Evolutionary conservation across 2,888 invertebrate species (phyloP), one percentile per base, ranked within the genome.

Genomic region (Habroteleia sp.): DNA sequence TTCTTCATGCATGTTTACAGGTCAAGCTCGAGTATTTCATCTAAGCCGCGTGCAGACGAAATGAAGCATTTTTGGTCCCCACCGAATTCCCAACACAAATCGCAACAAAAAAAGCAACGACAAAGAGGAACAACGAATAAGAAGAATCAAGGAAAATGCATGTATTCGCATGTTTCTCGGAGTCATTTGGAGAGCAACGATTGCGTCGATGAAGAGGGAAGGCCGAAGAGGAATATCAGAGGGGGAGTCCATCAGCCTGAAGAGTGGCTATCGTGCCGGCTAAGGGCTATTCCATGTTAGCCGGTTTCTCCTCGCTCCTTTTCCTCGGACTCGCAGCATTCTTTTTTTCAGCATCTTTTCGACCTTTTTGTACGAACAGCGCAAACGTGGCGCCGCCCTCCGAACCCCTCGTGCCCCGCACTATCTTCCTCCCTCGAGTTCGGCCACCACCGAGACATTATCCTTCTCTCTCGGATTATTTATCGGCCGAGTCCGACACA

Each of bases 281-380:
- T 87, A 87, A 87, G 87, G 87, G 87, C 86, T 86, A 87, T 87
- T 87, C 84, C 87, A 87, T 88, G 88, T 87, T 87, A 86, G 84
- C 83, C 83, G 83, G 81, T 85, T 85, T 85, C 84, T 75, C 80
- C 78, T 82, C 80, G 81, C 81, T 84, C 84, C 83, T 81, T 84
- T 82, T 80, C 76, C 76, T 77, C 76, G 69, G 77, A 76, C 75
- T 80, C 77, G 68, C 37, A 27, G 60, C 73, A 46, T 69, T 79
- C 68, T 54, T 74, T 78, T 76, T 77, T 76, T 68, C 54, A 42
- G 75, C 65, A 62, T 52, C 78, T 68, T 73, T 71, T 68, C 76
- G 72, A 73, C 77, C 80, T 86, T 85, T 84, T 85, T 82, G 80
- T 82, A 71, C 42, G 52, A 42, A 63, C 66, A 80, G 81, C 84